Conservation (phyloP, 2,888 invertebrate genomes). For the Cryptophagus acutangulus region DNA sequence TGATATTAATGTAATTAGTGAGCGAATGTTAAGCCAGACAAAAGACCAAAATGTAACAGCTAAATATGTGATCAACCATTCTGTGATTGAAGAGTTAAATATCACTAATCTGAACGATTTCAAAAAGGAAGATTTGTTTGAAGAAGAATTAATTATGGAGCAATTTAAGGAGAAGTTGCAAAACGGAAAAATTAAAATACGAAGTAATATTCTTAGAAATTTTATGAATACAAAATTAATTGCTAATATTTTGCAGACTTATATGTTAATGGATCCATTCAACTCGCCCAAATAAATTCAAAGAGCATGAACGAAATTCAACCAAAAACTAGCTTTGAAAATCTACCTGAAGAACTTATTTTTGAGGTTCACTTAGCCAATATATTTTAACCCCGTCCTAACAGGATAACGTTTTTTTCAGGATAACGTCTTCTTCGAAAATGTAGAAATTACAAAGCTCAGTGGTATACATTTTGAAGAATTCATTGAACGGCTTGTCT, state of each 20-base stretch:
- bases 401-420: constrained; percentile 19
- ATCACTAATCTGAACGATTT: constrained; percentile 43
- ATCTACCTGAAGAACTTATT: constrained; percentile 41
- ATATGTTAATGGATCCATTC: constrained; percentile 39
- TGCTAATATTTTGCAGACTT: constrained; percentile 35
- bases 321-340: constrained; percentile 32
- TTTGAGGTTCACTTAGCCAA: constrained; percentile 30
- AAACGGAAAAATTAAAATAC: constrained; percentile 45
- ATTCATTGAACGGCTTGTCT: constrained; percentile 46
- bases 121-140: constrained; percentile 32
- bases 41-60: constrained; percentile 38
- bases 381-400: too few species aligned
- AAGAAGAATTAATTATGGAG: constrained; percentile 27
- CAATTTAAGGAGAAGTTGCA: constrained; percentile 41
- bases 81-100: constrained; percentile 33
- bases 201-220: constrained; percentile 30
- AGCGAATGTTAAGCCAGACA: constrained; percentile 39
- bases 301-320: constrained; percentile 19
- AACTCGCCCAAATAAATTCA: constrained; percentile 42
- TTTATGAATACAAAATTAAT: constrained; percentile 3
- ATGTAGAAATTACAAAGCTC: constrained; percentile 38
- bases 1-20: constrained; percentile 39
- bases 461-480: constrained; percentile 43
- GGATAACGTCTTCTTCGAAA: constrained; percentile 35
- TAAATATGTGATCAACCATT: constrained; percentile 39